Conservation (phyloP, 30 jellyfish, hydroid and myxozoan genomes). For the Chrysaora quinquecirrha region DNA sequence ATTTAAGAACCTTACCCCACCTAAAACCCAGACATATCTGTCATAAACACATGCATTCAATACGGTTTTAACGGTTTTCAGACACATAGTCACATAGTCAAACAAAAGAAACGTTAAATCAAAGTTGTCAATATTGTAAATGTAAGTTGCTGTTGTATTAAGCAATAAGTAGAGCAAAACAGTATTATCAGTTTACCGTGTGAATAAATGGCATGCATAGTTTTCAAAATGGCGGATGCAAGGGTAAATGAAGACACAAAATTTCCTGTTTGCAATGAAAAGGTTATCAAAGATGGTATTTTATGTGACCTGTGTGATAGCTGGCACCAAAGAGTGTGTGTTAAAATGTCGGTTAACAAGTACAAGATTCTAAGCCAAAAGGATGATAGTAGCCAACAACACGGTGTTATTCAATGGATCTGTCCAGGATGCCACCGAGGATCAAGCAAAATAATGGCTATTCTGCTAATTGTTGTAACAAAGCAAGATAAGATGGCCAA, state of each 20-base stretch:
- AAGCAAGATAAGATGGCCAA: not conserved
- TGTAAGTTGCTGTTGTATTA: too few relatives aligned
- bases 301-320: not conserved
- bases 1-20: too few relatives aligned
- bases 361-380: not conserved
- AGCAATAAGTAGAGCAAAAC: too few relatives aligned
- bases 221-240: conserved; percentile 2
- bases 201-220: too few relatives aligned
- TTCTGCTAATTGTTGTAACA: not conserved
- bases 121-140: too few relatives aligned
- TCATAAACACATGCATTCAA: too few relatives aligned
- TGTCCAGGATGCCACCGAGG: conserved; percentile 3
- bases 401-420: not conserved
- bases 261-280: not conserved
- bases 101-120: too few relatives aligned
- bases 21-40: too few relatives aligned
- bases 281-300: not conserved
- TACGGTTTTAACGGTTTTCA: too few relatives aligned
- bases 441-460: not conserved
- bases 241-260: not conserved
- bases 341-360: not conserved
- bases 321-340: not conserved
- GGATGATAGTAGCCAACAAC: not conserved
- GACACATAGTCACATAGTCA: too few relatives aligned
- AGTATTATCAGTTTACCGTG: too few relatives aligned